Conservation (phyloP, 2,797 vertebrate species). For the Lagodon rhomboides region DNA sequence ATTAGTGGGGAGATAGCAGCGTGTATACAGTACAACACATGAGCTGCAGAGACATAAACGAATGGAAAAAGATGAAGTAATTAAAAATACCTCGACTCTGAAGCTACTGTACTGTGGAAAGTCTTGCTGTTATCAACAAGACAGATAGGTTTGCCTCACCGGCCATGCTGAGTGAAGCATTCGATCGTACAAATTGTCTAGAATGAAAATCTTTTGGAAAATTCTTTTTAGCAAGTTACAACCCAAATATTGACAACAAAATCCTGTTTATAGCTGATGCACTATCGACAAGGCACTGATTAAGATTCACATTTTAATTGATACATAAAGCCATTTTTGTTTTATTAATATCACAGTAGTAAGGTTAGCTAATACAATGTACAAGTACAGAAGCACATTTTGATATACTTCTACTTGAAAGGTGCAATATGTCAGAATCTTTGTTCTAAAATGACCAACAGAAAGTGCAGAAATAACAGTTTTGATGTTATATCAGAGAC, state of each 20-base stretch:
- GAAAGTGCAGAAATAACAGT: too few species aligned
- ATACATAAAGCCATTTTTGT: neutral
- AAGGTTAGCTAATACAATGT: neutral
- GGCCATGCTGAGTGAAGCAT: neutral
- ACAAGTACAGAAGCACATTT: neutral
- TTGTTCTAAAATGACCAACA: too few species aligned
- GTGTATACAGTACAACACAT: neutral
- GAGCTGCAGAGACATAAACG: neutral
- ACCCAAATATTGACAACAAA: neutral
- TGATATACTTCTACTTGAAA: neutral
- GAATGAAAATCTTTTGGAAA: neutral
- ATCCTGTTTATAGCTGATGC: neutral
- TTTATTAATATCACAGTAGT: neutral
- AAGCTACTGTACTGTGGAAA: neutral
- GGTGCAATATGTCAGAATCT: too few species aligned
- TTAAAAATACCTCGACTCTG: neutral
- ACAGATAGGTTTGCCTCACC: neutral
- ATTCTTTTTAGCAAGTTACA: neutral
- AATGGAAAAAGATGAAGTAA: neutral
- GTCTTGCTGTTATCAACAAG: neutral
- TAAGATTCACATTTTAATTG: neutral
- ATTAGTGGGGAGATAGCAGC: conserved; percentile 17
- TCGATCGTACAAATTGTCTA: neutral
- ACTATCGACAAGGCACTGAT: neutral
- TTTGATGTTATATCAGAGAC: too few species aligned